phyloP scores from a whole-genome alignment of 2,797 vertebrate species.

The Adrianichthys oophorus region DNA sequence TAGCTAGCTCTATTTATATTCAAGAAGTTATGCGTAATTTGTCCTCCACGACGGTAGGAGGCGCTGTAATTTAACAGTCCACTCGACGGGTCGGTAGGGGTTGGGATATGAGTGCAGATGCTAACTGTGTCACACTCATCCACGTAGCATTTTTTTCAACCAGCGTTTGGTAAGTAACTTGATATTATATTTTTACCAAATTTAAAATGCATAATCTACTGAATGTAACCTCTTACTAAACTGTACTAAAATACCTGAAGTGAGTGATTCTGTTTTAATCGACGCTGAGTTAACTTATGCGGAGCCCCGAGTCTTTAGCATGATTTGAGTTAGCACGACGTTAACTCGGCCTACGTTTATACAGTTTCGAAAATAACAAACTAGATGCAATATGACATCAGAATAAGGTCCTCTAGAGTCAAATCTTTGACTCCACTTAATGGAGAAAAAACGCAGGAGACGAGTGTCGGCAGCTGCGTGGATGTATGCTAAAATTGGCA shows the following conservation, averaged over 20 bases:
- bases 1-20: too few relatives aligned
- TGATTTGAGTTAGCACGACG: too few relatives aligned
- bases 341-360: too few relatives aligned
- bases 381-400: neutral
- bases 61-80: neutral
- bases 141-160: neutral
- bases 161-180: slow-evolving; percentile 32
- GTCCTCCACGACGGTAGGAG: slow-evolving; percentile 19
- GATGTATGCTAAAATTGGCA: slow-evolving; percentile 42
- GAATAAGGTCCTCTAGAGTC: rapidly evolving
- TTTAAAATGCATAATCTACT: too few relatives aligned
- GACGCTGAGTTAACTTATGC: too few relatives aligned
- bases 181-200: too few relatives aligned
- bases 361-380: too few relatives aligned
- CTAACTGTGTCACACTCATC: slow-evolving; percentile 9
- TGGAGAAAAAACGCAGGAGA: rapidly evolving
- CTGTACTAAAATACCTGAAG: too few relatives aligned
- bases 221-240: too few relatives aligned
- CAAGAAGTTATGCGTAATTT: neutral
- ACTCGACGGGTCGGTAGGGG: neutral
- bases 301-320: too few relatives aligned
- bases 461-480: neutral
- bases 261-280: too few relatives aligned
- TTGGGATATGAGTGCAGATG: neutral
- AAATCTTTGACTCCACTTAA: rapidly evolving